Percentiles rank a stretch among this genome's conserved stretches.
These are phyloP conservation scores for Sisyra nigra DNA, from an alignment of 2,888 invertebrate genomes.

Conservation along the genomic window DNA sequence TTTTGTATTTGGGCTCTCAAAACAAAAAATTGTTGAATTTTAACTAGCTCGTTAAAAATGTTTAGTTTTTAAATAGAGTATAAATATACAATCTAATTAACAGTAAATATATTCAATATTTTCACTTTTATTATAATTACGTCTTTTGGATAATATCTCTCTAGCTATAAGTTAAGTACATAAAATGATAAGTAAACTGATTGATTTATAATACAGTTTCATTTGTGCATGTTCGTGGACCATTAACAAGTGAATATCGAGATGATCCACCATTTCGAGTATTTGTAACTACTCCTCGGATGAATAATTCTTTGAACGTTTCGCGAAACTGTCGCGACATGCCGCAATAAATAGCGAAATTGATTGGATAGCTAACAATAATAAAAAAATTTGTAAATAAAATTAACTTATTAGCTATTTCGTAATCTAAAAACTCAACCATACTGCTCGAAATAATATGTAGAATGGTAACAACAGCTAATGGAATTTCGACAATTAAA, in stretches of 20 bases:
- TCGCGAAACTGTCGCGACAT: slow-evolving; percentile 91
- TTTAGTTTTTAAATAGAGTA: too few relatives aligned
- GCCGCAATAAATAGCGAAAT: slow-evolving; percentile 91
- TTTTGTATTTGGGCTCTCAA: too few relatives aligned
- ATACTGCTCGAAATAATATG: slow-evolving; percentile 67
- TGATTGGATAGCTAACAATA: slow-evolving; percentile 79
- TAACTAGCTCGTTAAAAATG: too few relatives aligned
- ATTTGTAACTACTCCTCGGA: slow-evolving; percentile 38
- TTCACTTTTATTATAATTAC: too few relatives aligned
- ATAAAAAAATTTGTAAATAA: slow-evolving; percentile 82
- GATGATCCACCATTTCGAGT: slow-evolving; percentile 53
- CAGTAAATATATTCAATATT: too few relatives aligned
- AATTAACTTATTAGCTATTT: slow-evolving; percentile 60
- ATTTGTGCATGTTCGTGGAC: slow-evolving; percentile 67
- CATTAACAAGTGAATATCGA: slow-evolving; percentile 66
- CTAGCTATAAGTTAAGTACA: too few relatives aligned
- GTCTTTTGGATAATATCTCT: too few relatives aligned
- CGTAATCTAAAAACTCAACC: slow-evolving; percentile 57
- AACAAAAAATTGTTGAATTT: too few relatives aligned
- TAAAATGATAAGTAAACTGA: neutral
- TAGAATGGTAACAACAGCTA: slow-evolving; percentile 66
- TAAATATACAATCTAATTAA: too few relatives aligned
- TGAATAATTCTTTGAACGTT: slow-evolving; percentile 76
- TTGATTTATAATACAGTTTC: slow-evolving; percentile 60
- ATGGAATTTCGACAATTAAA: slow-evolving; percentile 66